A percentile compares a stretch with the other conserved stretches of the same genome.
Evolutionary conservation across 2,797 vertebrate genomes (phyloP).

Genomic region (Amniataba percoides): DNA sequence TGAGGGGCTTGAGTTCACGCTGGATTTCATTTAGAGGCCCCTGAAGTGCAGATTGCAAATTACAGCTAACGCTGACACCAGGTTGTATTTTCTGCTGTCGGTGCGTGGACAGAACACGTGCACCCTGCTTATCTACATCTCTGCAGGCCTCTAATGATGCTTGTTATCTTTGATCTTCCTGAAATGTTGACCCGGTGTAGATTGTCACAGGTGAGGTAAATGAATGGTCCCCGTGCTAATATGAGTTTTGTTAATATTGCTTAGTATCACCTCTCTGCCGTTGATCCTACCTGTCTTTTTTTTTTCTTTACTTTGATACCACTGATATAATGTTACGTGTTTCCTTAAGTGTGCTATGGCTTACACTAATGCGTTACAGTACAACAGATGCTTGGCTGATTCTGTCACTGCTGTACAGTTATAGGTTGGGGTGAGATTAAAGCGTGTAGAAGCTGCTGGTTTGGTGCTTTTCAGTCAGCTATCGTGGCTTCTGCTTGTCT

Average conservation of each 20-base stretch:
- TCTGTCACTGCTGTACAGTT: background rate
- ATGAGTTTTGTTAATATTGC: background rate
- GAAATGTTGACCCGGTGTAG: background rate
- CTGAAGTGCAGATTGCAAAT: slow-evolving; percentile 20
- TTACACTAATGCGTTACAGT: background rate
- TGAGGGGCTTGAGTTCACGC: slow-evolving; percentile 6
- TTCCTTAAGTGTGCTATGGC: background rate
- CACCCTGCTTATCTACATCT: slow-evolving; percentile 7
- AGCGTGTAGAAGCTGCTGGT: background rate
- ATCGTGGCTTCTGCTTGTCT: slow-evolving; percentile 84
- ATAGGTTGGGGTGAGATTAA: background rate
- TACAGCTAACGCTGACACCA: slow-evolving; percentile 20
- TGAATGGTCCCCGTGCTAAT: slow-evolving; percentile 1
- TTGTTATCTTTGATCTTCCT: slow-evolving; percentile 36
- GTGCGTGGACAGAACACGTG: background rate
- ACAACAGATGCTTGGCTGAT: background rate
- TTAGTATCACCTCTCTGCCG: background rate
- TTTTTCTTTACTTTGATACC: background rate
- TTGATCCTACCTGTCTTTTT: background rate
- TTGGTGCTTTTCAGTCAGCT: slow-evolving; percentile 62
- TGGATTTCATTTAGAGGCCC: slow-evolving; percentile 32
- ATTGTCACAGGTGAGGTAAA: background rate
- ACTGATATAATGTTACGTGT: background rate
- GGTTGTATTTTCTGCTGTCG: slow-evolving; percentile 20
- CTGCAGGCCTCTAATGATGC: slow-evolving; percentile 11